A percentile compares a stretch with the other conserved stretches of the same genome.
These are phyloP conservation scores for Triplophysa rosa DNA, from an alignment of 2,113 vertebrate species.

Conservation along the genomic window DNA sequence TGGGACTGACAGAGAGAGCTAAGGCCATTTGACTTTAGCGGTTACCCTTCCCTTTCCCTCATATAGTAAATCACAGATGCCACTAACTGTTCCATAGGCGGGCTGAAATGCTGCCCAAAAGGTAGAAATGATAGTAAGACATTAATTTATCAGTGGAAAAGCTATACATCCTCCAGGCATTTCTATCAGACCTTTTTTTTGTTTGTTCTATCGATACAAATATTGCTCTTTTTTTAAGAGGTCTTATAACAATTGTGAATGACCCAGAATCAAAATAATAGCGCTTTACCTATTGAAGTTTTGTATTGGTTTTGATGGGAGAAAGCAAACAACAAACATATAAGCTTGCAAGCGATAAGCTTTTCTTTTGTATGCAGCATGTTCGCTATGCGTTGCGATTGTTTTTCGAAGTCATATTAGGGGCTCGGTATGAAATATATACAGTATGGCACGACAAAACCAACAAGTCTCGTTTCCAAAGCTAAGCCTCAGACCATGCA, in stretches of 20 bases:
- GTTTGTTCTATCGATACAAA: constrained; percentile 75
- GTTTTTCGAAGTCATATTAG: constrained; percentile 70
- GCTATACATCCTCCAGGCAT: constrained; percentile 90
- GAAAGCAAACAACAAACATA: constrained; percentile 69
- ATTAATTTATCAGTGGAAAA: constrained; percentile 77
- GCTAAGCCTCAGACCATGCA: constrained; percentile 76
- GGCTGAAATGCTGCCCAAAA: constrained; percentile 64
- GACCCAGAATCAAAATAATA: constrained; percentile 64
- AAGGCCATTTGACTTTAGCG: constrained; percentile 80
- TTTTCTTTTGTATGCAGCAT: constrained; percentile 76
- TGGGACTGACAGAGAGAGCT: constrained; percentile 93
- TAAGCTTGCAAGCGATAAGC: constrained; percentile 68
- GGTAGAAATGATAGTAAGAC: constrained; percentile 58
- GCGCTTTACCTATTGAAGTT: constrained; percentile 62
- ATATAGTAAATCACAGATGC: constrained; percentile 68
- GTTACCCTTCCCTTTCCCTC: constrained; percentile 33
- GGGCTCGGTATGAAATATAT: constrained; percentile 66
- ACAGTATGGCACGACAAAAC: constrained; percentile 61
- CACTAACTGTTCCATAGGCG: constrained; percentile 74
- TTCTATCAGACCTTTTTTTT: constrained; percentile 90
- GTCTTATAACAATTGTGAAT: constrained; percentile 64
- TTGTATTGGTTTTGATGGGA: constrained; percentile 53
- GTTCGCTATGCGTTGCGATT: constrained; percentile 75
- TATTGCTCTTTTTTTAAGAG: constrained; percentile 70
- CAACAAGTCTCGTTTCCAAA: constrained; percentile 70